Evolutionary conservation across 2,113 vertebrate genomes (phyloP).

Genomic region (Phrynosoma platyrhinos): DNA sequence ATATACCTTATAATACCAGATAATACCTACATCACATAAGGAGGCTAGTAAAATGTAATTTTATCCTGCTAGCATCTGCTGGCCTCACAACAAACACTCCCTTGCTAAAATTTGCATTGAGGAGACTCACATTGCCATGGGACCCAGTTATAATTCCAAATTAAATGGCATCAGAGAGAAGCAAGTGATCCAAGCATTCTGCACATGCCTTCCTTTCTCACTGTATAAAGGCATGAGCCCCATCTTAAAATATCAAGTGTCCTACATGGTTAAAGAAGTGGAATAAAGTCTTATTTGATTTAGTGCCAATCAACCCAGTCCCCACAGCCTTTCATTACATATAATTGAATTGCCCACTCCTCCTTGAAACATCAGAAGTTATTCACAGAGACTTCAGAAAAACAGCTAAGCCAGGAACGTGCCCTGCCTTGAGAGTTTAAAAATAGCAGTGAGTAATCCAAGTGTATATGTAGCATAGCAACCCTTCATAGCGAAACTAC

Average conservation of each 20-base stretch:
- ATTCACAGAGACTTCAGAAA: slow-evolving; percentile 52
- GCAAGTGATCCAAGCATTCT: not conserved
- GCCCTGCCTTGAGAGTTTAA: slow-evolving; percentile 68
- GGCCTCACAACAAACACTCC: not conserved
- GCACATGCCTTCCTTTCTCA: not conserved
- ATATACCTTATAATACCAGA: not conserved
- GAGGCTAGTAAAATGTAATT: not conserved
- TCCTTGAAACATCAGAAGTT: slow-evolving; percentile 45
- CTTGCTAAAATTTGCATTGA: not conserved
- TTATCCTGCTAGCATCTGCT: not conserved
- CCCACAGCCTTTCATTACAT: not conserved
- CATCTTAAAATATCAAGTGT: not conserved
- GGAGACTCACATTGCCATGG: not conserved
- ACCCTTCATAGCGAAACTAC: slow-evolving; percentile 48
- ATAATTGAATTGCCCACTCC: slow-evolving; percentile 26
- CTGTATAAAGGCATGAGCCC: not conserved
- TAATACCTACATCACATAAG: not conserved
- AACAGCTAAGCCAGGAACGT: slow-evolving; percentile 47
- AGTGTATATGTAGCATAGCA: slow-evolving; percentile 66
- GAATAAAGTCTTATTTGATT: not conserved
- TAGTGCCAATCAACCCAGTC: not conserved
- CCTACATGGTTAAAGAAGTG: not conserved
- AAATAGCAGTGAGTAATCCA: slow-evolving; percentile 58
- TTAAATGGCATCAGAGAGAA: not conserved
- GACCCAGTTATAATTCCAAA: not conserved